Base-by-base conservation (phyloP, 2,113 vertebrate genomes). In the Astatoreochromis straeleni region DNA sequence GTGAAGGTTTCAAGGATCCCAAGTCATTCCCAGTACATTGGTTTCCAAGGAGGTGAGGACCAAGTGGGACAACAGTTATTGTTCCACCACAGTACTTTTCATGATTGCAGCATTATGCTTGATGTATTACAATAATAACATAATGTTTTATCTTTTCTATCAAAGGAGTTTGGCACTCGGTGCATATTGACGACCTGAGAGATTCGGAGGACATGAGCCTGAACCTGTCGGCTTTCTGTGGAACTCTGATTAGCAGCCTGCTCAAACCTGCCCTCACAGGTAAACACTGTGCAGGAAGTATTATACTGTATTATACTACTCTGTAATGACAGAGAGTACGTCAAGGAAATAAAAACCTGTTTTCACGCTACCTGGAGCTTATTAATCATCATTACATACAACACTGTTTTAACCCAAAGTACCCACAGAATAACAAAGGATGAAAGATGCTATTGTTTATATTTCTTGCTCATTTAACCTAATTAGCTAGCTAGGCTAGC, bases 121-220 rank as follows among this genome's bases (percentile, higher is more conserved):
- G 14, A 78, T 9, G 1, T 45, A 7, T 38, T 49, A 31, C 16
- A 31, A 38, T 33, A 80, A 19, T 17, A 47, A 88, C 45, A 7
- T 3, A 7, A 51, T 31, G 11, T 70, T 78, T 84, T 78, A n/a
- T 83, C 3, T 84, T 73, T 51, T 6, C 10, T 54, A 16, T 68
- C 17, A 1, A 84, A 97, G 96, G 96, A 51, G 60, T 92, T 31
- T 97, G 96, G 96, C 88, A 91, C 14, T 97, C 96, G 0, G 89
- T 91, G 53, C 96, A 97, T 53, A 94, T 97, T 63, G 96, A 96
- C 60, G 96, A 97, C 90, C 94, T 97, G 86, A 95, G 95, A 85
- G 95, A 96, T 51, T 93, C 95, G 6, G 88, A 94, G 16, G 95
- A 96, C 84, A 96, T 96, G 96, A 96, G 94, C 17, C 80, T 93